These are phyloP conservation scores for Agrenia bidenticulata DNA, from an alignment of 2,888 invertebrate species.

Conservation along the genomic window DNA sequence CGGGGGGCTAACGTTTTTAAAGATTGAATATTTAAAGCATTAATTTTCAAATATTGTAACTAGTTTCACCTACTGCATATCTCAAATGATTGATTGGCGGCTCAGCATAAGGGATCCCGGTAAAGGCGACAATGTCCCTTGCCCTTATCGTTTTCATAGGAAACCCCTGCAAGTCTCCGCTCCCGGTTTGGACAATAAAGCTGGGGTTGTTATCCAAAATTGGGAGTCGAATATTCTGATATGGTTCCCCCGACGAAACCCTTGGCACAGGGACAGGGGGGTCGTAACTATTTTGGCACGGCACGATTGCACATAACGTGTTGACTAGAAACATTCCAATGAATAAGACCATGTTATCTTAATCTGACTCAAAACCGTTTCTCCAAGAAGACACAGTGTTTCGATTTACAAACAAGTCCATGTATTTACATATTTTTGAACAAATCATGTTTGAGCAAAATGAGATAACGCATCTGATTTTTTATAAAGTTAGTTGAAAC, in stretches of 20 bases:
- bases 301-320: slow-evolving; percentile 40
- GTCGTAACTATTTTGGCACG: slow-evolving; percentile 33
- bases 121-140: slow-evolving; percentile 40
- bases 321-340: slow-evolving; percentile 42
- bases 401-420: too few relatives aligned
- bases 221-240: background rate
- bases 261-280: slow-evolving; percentile 30
- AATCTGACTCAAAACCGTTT: too few relatives aligned
- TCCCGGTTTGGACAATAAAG: slow-evolving; percentile 27
- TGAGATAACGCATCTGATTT: too few relatives aligned
- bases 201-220: background rate
- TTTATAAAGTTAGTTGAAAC: too few relatives aligned
- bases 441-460: too few relatives aligned
- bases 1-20: slow-evolving; percentile 60
- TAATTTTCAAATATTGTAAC: background rate
- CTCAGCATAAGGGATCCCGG: slow-evolving; percentile 43
- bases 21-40: background rate
- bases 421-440: too few relatives aligned
- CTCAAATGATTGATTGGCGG: slow-evolving; percentile 36
- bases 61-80: slow-evolving; percentile 29
- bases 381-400: too few relatives aligned
- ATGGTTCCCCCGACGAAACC: background rate
- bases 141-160: slow-evolving; percentile 37
- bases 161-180: slow-evolving; percentile 34
- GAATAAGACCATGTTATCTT: slow-evolving; percentile 31